Evolutionary conservation across 30 jellyfish, hydroid and myxozoan species (phyloP).

Genomic region (Turritopsis rubra): DNA sequence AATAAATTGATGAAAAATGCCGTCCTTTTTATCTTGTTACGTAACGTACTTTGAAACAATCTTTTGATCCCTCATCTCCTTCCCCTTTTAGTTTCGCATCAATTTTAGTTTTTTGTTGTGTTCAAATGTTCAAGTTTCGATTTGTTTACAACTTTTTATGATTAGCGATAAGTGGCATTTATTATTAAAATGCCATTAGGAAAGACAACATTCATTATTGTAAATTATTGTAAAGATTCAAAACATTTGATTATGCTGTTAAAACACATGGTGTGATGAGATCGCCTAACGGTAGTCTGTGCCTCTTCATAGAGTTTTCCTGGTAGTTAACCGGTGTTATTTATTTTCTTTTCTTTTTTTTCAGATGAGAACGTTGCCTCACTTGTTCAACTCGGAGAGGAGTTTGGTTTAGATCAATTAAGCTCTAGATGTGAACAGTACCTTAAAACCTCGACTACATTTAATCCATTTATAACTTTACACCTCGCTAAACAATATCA

Average conservation of each 20-base stretch:
- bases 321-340: neutral
- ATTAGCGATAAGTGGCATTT: neutral
- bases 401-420: slow-evolving; percentile 11
- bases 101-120: no score
- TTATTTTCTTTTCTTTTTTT: neutral
- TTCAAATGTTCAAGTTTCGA: no score
- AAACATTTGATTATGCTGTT: neutral
- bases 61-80: neutral
- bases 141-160: neutral
- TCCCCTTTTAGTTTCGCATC: neutral
- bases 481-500: slow-evolving; percentile 15
- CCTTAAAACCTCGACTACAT: slow-evolving; percentile 5
- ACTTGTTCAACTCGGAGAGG: slow-evolving; percentile 10
- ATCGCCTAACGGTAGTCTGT: neutral
- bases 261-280: neutral
- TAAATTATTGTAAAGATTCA: neutral
- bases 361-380: slow-evolving; percentile 33
- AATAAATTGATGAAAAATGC: no score
- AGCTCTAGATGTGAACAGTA: slow-evolving; percentile 5
- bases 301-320: neutral
- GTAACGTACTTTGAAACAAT: no score
- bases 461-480: slow-evolving; percentile 10
- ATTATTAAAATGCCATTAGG: neutral
- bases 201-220: neutral
- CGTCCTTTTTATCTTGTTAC: no score